Evolutionary conservation across 2,113 vertebrate species (phyloP).

Genomic region (Bos indicus): DNA sequence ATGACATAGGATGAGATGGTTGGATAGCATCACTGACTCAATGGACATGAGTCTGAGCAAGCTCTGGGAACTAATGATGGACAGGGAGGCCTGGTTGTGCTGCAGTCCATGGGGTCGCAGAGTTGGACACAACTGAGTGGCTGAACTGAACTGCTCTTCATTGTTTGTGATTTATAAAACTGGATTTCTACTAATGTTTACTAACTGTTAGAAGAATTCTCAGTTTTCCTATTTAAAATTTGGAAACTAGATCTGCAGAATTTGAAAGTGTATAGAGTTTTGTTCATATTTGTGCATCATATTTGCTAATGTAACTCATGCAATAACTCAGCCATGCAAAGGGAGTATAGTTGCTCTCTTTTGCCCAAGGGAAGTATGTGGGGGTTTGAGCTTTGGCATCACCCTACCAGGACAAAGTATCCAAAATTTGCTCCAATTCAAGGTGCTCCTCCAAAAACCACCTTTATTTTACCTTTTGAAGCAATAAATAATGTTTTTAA

Average conservation of each 20-base stretch:
- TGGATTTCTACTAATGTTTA: background rate
- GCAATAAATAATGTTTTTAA: background rate
- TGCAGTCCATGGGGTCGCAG: background rate
- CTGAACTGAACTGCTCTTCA: background rate
- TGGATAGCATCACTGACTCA: background rate
- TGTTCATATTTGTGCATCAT: background rate
- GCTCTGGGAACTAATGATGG: background rate
- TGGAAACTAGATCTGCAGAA: background rate
- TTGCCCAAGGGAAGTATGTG: background rate
- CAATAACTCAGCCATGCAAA: background rate
- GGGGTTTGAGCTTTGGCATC: background rate
- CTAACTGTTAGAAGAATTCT: background rate
- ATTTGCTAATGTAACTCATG: background rate
- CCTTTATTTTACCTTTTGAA: background rate
- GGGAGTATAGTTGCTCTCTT: background rate
- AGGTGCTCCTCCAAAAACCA: background rate
- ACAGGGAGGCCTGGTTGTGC: background rate
- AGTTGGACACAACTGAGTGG: fast-evolving
- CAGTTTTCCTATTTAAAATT: background rate
- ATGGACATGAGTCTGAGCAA: background rate
- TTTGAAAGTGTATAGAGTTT: background rate
- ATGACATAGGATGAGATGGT: background rate
- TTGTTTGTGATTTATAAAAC: background rate
- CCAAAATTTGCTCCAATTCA: background rate
- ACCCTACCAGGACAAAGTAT: background rate